A percentile compares a stretch with the other conserved stretches of the same genome.
Evolutionary conservation across 1,140 invertebrate species (phyloP).

Genomic region (Microplitis demolitor): DNA sequence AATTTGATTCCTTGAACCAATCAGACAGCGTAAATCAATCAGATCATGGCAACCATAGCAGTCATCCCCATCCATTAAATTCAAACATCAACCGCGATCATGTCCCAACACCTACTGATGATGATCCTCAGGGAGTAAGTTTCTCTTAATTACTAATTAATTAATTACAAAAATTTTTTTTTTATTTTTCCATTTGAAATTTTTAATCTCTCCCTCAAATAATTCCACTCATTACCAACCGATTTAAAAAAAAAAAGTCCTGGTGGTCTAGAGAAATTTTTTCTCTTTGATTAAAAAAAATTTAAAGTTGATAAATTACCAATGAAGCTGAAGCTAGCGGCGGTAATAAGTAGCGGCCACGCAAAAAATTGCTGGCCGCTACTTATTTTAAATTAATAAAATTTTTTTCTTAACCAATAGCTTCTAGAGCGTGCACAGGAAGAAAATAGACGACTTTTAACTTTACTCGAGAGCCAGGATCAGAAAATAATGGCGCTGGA

Average conservation of each 20-base stretch:
- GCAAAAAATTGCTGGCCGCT: too few species aligned
- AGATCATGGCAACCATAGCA: slow-evolving; percentile 46
- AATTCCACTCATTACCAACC: too few species aligned
- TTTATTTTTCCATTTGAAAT: too few species aligned
- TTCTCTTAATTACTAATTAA: background rate
- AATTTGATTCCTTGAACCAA: slow-evolving; percentile 57
- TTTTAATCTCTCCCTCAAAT: too few species aligned
- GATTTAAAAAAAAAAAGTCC: too few species aligned
- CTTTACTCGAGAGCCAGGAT: slow-evolving; percentile 65
- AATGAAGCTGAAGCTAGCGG: too few species aligned
- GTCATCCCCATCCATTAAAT: slow-evolving; percentile 41
- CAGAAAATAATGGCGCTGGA: slow-evolving; percentile 64
- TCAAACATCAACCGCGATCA: slow-evolving; percentile 37
- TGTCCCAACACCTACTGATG: slow-evolving; percentile 54
- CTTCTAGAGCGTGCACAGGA: slow-evolving; percentile 62
- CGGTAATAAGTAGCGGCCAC: too few species aligned
- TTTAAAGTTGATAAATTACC: too few species aligned
- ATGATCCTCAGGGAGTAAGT: slow-evolving; percentile 54
- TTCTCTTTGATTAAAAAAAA: too few species aligned
- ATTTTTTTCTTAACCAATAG: slow-evolving; percentile 36
- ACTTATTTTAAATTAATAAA: background rate
- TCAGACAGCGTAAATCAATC: slow-evolving; percentile 51
- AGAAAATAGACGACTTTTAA: slow-evolving; percentile 63
- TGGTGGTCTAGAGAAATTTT: too few species aligned
- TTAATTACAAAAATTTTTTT: background rate